A percentile compares a stretch with the other conserved stretches of the same genome.
Conservation (phyloP, 2,888 invertebrate genomes). For the Drosophila acutilabella region DNA sequence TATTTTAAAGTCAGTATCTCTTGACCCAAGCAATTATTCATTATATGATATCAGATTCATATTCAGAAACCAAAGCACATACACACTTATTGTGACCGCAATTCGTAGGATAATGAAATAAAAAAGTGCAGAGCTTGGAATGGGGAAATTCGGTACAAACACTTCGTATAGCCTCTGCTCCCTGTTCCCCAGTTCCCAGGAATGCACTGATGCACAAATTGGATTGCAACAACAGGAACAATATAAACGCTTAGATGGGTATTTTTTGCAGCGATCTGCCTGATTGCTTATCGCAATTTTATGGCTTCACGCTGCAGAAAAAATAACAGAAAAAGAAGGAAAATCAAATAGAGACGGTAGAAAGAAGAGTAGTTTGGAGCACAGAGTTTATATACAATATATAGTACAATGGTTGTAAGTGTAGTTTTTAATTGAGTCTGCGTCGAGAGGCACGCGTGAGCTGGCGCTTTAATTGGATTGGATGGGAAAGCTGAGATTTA, state of each 20-base stretch:
- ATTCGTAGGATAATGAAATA: conserved; percentile 16
- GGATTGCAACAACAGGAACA: conserved; percentile 50
- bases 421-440: conserved; percentile 59
- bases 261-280: conserved; percentile 35
- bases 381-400: conserved; percentile 15
- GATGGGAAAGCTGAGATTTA: conserved; percentile 45
- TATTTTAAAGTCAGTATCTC: not conserved
- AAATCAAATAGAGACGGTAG: not conserved
- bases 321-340: conserved; percentile 2
- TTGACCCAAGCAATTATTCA: not conserved
- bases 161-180: not conserved
- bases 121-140: conserved; percentile 9
- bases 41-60: not conserved
- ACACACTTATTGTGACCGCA: conserved; percentile 32
- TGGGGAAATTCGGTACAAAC: not conserved
- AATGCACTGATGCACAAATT: conserved; percentile 62
- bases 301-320: conserved; percentile 48
- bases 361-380: not conserved
- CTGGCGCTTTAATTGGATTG: conserved; percentile 65
- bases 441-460: conserved; percentile 39
- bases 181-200: not conserved
- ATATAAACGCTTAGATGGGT: conserved; percentile 21
- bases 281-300: conserved; percentile 62
- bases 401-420: conserved; percentile 19
- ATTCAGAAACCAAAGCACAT: conserved; percentile 1